A percentile compares a stretch with the other conserved stretches of the same genome.
phyloP scores from a whole-genome alignment of 2,113 vertebrate species.

The Thryonomys swinderianus region DNA sequence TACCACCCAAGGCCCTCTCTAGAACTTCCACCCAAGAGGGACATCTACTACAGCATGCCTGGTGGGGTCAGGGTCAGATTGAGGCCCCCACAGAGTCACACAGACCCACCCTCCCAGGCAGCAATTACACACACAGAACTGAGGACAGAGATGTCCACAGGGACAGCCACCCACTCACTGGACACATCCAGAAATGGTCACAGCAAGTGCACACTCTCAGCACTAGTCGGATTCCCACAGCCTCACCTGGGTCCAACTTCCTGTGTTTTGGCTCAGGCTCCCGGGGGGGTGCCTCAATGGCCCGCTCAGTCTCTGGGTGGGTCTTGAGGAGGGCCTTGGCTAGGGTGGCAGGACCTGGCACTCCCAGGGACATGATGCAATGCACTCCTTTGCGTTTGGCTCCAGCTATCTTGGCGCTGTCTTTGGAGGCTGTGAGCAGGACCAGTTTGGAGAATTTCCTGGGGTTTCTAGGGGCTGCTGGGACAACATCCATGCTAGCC shows the following conservation, averaged over 20 bases:
- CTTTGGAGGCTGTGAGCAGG: slow-evolving; percentile 72
- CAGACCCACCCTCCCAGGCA: neutral
- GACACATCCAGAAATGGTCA: neutral
- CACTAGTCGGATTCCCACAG: neutral
- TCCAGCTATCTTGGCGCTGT: slow-evolving; percentile 65
- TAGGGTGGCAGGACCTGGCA: slow-evolving; percentile 29
- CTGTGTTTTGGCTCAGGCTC: slow-evolving; percentile 62
- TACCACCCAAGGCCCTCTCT: neutral
- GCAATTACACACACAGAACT: neutral
- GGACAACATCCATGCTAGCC: slow-evolving; percentile 35
- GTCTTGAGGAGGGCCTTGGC: slow-evolving; percentile 74
- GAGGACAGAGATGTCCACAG: neutral
- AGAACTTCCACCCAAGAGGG: too few relatives aligned
- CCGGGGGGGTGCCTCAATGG: slow-evolving; percentile 46
- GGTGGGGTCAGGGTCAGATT: neutral
- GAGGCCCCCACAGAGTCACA: neutral
- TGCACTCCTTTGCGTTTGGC: slow-evolving; percentile 63
- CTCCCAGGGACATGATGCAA: slow-evolving; percentile 75
- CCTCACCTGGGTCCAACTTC: slow-evolving; percentile 63
- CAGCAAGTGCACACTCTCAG: neutral
- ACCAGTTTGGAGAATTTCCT: slow-evolving; percentile 77
- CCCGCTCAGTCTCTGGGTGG: slow-evolving; percentile 72
- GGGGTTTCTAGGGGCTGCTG: slow-evolving; percentile 58
- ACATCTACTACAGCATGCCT: too few relatives aligned
- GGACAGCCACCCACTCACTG: neutral